Base-by-base conservation (phyloP, 2,797 vertebrate genomes). In the Heterohyrax brucei region DNA sequence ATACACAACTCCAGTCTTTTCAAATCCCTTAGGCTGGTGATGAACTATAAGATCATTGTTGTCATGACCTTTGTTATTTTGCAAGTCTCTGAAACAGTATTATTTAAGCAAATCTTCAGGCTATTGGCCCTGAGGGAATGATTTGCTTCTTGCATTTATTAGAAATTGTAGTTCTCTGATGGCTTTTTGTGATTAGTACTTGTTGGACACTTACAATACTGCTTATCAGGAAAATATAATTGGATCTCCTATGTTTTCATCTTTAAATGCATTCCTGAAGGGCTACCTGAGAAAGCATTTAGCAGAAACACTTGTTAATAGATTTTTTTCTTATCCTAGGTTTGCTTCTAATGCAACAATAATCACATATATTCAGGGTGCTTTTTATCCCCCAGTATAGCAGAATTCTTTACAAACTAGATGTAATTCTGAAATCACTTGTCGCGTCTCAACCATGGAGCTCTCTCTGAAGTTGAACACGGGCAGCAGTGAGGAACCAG, bases 291-390 rank as follows among this genome's bases (percentile, higher is more conserved):
- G 93, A 96, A 95, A 94, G 84, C 89, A 68, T 76, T 96, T 89
- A 87, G 87, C 46, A 90, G 81, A 94, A 96, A 93, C 53, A 92
- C 95, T 95, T 91, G 81, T 87, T 96, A 97, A 96, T 96, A 95
- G 88, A 87, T 95, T 93, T 95, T 80, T 95, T 83, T 70, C 84
- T 94, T 91, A 87, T 83, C 70, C 91, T 39, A 66, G 90, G 68
- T 96, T 97, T 96, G 87, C 91, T 97, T 96, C 53, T 93, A 95
- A 96, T 93, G 96, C 77, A 87, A 85, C 85, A 92, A 79, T 91
- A 91, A 95, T 95, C 87, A 77, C 87, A 80, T 77, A 10, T 83
- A 79, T 95, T 91, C 78, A 95, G 95, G 96, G 91, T 93, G 84
- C 93, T 96, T 96, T 96, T 96, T 56, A 64, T 82, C 48, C 83